A percentile compares a stretch with the other conserved stretches of the same genome.
phyloP scores from a whole-genome alignment of 2,797 vertebrate genomes.

The Enteromius treurensis region DNA sequence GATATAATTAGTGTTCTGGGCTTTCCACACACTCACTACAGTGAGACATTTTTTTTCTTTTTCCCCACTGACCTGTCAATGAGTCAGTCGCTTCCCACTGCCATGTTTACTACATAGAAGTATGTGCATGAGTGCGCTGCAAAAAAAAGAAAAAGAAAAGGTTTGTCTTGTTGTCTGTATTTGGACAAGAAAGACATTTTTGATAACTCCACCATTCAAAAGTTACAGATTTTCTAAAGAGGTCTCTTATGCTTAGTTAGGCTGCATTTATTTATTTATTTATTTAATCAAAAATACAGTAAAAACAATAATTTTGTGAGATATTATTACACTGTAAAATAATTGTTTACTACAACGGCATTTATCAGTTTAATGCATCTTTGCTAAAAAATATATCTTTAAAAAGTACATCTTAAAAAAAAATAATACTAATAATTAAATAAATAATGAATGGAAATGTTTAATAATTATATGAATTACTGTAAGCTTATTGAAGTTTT shows the following conservation, averaged over 20 bases:
- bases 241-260: neutral
- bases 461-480: neutral
- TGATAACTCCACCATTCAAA: neutral
- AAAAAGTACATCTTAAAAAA: neutral
- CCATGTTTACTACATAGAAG: conserved; percentile 55
- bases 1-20: conserved; percentile 33
- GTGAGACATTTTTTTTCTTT: conserved; percentile 75
- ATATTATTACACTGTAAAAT: neutral
- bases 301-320: neutral
- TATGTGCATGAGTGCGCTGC: conserved; percentile 3
- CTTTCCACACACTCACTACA: conserved; percentile 48
- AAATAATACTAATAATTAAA: no score
- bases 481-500: neutral
- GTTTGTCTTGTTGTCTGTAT: neutral
- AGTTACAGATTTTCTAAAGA: neutral
- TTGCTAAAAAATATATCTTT: neutral
- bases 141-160: neutral
- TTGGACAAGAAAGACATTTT: neutral
- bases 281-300: neutral
- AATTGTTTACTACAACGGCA: neutral
- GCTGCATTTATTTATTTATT: neutral
- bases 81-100: conserved; percentile 67
- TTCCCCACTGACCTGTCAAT: conserved; percentile 73
- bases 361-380: neutral
- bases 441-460: neutral